Evolutionary conservation across 2,888 invertebrate genomes (phyloP).

Genomic region (Volucella inflata): DNA sequence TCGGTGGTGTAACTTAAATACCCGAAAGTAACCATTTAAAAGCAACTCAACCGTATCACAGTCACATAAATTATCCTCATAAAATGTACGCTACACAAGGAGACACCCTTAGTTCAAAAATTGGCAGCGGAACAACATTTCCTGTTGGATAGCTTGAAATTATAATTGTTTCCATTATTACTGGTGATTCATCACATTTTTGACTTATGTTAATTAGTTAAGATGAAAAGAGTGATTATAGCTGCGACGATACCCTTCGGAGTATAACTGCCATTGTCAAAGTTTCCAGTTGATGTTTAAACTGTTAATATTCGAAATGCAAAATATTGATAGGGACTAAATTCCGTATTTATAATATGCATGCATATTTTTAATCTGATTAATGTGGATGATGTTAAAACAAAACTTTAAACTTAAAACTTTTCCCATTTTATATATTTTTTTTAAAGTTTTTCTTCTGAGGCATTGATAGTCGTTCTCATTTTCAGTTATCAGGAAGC

Average conservation of each 20-base stretch:
- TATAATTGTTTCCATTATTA: constrained; percentile 72
- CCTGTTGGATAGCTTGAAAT: constrained; percentile 57
- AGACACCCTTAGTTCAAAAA: constrained; percentile 41
- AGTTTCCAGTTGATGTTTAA: constrained; percentile 23
- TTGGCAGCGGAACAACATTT: constrained; percentile 18
- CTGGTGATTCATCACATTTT: constrained; percentile 74
- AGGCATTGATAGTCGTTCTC: too few relatives aligned
- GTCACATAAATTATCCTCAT: constrained; percentile 61
- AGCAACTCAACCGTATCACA: constrained; percentile 59
- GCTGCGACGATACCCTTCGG: neutral
- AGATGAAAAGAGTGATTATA: constrained; percentile 23
- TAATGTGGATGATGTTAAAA: too few relatives aligned
- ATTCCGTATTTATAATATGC: too few relatives aligned
- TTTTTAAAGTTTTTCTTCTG: too few relatives aligned
- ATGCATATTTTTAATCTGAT: too few relatives aligned
- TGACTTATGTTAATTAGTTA: constrained; percentile 73
- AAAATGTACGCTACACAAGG: constrained; percentile 24
- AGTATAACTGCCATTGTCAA: constrained; percentile 32
- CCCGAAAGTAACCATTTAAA: constrained; percentile 46
- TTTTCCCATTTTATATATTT: too few relatives aligned
- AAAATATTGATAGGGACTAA: too few relatives aligned
- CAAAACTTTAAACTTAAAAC: too few relatives aligned
- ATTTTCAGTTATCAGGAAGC: too few relatives aligned
- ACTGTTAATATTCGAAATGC: constrained; percentile 23
- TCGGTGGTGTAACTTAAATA: too few relatives aligned